Conservation (phyloP, 2,113 vertebrate species). For the Neofelis nebulosa region DNA sequence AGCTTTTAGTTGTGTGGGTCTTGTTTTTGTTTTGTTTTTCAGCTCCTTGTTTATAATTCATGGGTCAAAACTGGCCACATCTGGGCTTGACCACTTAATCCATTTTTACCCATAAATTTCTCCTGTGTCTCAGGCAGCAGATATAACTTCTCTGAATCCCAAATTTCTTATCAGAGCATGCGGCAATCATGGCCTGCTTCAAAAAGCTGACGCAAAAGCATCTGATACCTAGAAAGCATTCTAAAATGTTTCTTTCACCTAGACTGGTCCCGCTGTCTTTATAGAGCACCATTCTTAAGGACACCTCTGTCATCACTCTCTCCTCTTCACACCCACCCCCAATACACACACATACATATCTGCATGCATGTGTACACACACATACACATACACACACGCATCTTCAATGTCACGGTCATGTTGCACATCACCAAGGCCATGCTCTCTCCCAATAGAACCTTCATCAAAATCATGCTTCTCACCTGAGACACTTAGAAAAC, state of each 20-base stretch:
- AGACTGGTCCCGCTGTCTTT: not conserved
- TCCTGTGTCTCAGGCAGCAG: not conserved
- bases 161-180: conserved; percentile 7
- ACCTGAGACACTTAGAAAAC: not conserved
- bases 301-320: not conserved
- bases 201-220: not conserved
- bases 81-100: conserved; percentile 34
- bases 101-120: not conserved
- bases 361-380: not conserved
- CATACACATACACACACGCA: fast-evolving
- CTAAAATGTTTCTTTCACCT: not conserved
- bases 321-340: not conserved
- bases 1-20: not conserved
- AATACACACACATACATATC: too few species aligned
- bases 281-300: not conserved
- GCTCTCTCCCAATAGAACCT: not conserved
- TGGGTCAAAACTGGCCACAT: not conserved
- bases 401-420: not conserved
- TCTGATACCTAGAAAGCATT: not conserved
- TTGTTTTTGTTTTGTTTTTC: not conserved
- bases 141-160: conserved; percentile 34
- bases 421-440: not conserved
- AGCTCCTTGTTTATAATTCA: not conserved
- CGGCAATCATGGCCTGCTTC: not conserved
- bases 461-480: not conserved